Evolutionary conservation across 2,113 vertebrate genomes (phyloP), one percentile per base, ranked within the genome.

Genomic region (Pseudorhombus dupliciocellatus): DNA sequence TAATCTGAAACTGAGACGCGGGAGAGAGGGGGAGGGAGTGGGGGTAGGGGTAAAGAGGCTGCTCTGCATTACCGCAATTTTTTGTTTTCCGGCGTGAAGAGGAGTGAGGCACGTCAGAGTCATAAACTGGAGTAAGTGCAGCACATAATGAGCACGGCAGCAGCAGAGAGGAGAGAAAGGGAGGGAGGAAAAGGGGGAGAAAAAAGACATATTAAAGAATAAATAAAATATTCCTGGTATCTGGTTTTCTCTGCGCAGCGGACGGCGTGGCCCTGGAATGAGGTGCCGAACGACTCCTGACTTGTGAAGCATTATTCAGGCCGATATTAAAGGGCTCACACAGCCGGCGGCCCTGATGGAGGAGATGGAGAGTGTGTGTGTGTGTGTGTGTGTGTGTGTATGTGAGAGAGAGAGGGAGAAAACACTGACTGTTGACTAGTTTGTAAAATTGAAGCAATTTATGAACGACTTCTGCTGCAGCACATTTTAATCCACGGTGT

Each of bases 301-400:
- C 77, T 70, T 50, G 71, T 37, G 51, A 67, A 67, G 77, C 81
- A 84, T 87, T 83, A 86, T 87, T 83, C 79, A 88, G 73, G 31
- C 66, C 7, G 65, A 67, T 75, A 86, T 86, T 86, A 85, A 83
- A 78, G 69, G 75, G 59, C 72, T 73, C 55, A 12, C 51, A 73
- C 42, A 57, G 76, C 79, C 51, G 16, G 14, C 2, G 58, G 81
- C 64, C 57, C 74, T 65, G 62, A 81, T 66, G 67, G 50, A 30
- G 44, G 24, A 5, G 42, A 12, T 16, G 0, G 56, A 1, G 56
- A 20, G 65, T 11, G 21, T 22, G 50, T 22, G 50, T 12, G 50
- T 22, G 48, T 22, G 48, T 22, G 48, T 20, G 44, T 20, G 44
- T 20, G 44, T 46, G 42, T 18, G 42, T 46, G 42, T 18, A 16